phyloP scores from a whole-genome alignment of 2,888 invertebrate species.

The Hemicrepidius hirtus region DNA sequence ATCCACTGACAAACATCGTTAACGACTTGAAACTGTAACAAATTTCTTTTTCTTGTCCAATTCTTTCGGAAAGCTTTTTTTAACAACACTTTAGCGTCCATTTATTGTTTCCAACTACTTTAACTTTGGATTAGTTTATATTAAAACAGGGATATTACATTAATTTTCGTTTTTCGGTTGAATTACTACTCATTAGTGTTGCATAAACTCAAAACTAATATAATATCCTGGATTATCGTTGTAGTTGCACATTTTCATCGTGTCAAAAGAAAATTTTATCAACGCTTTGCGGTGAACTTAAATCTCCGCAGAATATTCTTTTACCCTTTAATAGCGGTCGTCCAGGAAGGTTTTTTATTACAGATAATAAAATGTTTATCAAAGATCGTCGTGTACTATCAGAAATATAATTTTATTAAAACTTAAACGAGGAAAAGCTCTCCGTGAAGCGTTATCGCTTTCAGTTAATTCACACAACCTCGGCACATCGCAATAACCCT shows the following conservation, averaged over 20 bases:
- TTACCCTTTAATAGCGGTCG: background rate
- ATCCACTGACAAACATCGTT: slow-evolving; percentile 31
- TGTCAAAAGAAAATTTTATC: slow-evolving; percentile 8
- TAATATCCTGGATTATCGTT: slow-evolving; percentile 27
- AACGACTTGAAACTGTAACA: slow-evolving; percentile 32
- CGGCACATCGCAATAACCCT: slow-evolving; percentile 8
- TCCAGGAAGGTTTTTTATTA: background rate
- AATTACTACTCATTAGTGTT: slow-evolving; percentile 35
- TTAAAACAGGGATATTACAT: slow-evolving; percentile 33
- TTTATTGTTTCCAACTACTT: slow-evolving; percentile 31
- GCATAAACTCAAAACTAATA: slow-evolving; percentile 34
- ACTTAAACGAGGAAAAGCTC: background rate
- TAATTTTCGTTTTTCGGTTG: slow-evolving; percentile 19
- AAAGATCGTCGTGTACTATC: background rate
- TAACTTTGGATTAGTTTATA: slow-evolving; percentile 24
- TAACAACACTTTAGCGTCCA: slow-evolving; percentile 2
- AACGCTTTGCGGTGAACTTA: background rate
- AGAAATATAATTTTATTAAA: slow-evolving; percentile 6
- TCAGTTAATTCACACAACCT: slow-evolving; percentile 4
- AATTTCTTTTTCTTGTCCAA: slow-evolving; percentile 27
- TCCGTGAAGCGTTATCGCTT: background rate
- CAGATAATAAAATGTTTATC: background rate
- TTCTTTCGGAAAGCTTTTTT: slow-evolving; percentile 20
- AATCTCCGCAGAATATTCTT: background rate
- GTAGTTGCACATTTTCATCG: slow-evolving; percentile 13